phyloP scores from a whole-genome alignment of 2,113 vertebrate species.

The Silurus asotus region DNA sequence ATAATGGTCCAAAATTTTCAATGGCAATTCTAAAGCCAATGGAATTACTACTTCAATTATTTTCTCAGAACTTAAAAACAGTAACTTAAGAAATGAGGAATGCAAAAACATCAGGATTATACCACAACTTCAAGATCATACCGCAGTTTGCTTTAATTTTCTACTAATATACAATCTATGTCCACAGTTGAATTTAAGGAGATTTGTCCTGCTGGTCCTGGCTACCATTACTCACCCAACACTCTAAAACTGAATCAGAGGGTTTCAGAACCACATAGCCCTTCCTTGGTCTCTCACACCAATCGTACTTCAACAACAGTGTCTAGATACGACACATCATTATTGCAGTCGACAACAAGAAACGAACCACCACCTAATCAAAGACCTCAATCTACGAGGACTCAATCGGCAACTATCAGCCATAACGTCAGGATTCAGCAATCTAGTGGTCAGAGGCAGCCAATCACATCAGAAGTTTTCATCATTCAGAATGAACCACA shows the following conservation, averaged over 20 bases:
- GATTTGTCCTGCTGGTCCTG: slow-evolving; percentile 94
- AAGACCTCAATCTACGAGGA: background rate
- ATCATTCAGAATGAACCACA: slow-evolving; percentile 37
- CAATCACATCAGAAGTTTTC: background rate
- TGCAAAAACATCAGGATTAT: background rate
- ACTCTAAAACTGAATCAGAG: slow-evolving; percentile 79
- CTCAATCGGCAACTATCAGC: background rate
- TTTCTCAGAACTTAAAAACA: no score
- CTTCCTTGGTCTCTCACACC: slow-evolving; percentile 46
- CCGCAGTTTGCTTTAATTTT: background rate
- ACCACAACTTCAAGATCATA: background rate
- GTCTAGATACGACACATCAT: slow-evolving; percentile 24
- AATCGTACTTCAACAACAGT: slow-evolving; percentile 10
- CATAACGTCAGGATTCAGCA: slow-evolving; percentile 46
- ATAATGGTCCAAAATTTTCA: no score
- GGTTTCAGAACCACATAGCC: slow-evolving; percentile 60
- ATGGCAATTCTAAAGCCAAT: no score
- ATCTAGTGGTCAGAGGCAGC: background rate
- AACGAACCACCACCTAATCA: slow-evolving; percentile 10
- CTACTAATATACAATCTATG: background rate
- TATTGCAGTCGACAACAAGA: slow-evolving; percentile 29
- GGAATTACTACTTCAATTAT: no score
- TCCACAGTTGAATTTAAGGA: slow-evolving; percentile 86
- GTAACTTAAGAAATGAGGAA: background rate
- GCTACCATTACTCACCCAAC: slow-evolving; percentile 90